A percentile compares a stretch with the other conserved stretches of the same genome.
These are phyloP conservation scores for Synergus itoensis DNA, from an alignment of 2,888 invertebrate species.

Conservation along the genomic window DNA sequence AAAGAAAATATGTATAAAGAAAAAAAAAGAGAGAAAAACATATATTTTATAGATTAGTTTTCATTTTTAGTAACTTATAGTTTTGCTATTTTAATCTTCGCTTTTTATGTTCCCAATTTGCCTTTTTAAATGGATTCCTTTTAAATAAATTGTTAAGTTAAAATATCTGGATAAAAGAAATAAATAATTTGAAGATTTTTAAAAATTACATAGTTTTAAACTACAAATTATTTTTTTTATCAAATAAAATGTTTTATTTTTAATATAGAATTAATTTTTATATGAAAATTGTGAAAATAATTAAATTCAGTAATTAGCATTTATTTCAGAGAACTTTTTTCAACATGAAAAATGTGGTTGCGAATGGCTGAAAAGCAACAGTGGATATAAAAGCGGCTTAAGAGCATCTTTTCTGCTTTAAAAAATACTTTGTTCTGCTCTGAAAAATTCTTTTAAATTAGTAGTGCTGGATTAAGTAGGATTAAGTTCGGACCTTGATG, in stretches of 20 bases:
- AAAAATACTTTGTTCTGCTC: slow-evolving; percentile 38
- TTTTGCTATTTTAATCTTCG: background rate
- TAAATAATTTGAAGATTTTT: background rate
- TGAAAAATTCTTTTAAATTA: slow-evolving; percentile 38
- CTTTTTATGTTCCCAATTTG: background rate
- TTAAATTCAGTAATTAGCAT: background rate
- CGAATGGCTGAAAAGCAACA: background rate
- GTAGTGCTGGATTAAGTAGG: background rate
- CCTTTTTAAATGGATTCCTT: background rate
- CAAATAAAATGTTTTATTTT: background rate
- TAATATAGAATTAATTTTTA: background rate
- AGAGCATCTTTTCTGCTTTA: background rate
- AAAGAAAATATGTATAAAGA: background rate
- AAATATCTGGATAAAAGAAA: too few relatives aligned
- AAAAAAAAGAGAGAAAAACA: background rate
- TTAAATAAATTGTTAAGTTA: background rate
- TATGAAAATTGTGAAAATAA: background rate
- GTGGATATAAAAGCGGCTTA: background rate
- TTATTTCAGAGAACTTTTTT: background rate
- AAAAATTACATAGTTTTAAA: background rate
- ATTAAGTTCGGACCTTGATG: slow-evolving; percentile 22
- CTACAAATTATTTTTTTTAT: background rate
- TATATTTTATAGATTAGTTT: too few relatives aligned
- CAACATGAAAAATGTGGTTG: background rate
- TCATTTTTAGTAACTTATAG: background rate